These are phyloP conservation scores for Aplochiton taeniatus DNA, from an alignment of 2,797 vertebrate genomes.

Conservation along the genomic window DNA sequence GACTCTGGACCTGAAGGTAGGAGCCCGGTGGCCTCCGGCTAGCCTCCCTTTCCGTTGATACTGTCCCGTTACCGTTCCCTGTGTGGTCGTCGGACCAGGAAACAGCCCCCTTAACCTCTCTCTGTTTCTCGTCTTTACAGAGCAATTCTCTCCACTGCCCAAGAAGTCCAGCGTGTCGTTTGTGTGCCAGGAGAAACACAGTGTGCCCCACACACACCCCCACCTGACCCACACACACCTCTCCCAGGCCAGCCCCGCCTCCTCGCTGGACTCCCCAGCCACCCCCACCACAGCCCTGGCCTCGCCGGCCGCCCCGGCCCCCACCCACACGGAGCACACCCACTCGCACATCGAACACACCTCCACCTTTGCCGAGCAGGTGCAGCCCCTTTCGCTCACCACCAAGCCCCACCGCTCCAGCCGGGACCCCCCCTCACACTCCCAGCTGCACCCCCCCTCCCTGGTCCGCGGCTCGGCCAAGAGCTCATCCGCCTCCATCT, in stretches of 20 bases:
- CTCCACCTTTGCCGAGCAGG: constrained; percentile 79
- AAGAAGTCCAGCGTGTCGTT: constrained; percentile 81
- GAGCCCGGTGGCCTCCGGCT: not conserved
- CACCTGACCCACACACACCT: constrained; percentile 77
- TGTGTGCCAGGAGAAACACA: constrained; percentile 53
- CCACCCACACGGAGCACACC: constrained; percentile 84
- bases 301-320: constrained; percentile 83
- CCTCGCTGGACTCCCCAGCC: constrained; percentile 90
- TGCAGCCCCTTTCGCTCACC: constrained; percentile 90
- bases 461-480: constrained; percentile 23
- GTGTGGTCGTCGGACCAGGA: too few relatives aligned
- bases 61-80: not conserved
- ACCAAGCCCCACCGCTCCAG: constrained; percentile 80
- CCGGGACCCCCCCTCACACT: constrained; percentile 4
- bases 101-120: too few relatives aligned
- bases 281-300: constrained; percentile 87
- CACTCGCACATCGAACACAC: constrained; percentile 57
- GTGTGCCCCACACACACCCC: constrained; percentile 38
- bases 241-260: constrained; percentile 84
- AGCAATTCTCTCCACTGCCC: constrained; percentile 68
- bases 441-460: constrained; percentile 49
- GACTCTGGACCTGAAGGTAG: constrained; percentile 77
- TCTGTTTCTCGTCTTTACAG: constrained; percentile 31
- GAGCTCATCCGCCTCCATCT: constrained; percentile 50
- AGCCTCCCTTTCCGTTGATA: not conserved